Conservation (phyloP, 1,140 invertebrate species). For the Eurosta solidaginis region DNA sequence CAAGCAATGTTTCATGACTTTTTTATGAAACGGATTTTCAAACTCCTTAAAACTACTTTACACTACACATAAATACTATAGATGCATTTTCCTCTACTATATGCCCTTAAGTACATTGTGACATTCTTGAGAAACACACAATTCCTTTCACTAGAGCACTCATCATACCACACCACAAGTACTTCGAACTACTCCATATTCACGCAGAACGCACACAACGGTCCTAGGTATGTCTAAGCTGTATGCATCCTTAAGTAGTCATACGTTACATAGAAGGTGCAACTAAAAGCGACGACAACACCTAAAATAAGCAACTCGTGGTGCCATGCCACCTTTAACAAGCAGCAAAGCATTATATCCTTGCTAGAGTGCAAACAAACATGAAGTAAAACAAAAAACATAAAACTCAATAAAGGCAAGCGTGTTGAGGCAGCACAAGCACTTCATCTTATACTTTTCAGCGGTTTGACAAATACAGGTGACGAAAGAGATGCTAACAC, state of each 20-base stretch:
- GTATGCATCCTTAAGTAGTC: background rate
- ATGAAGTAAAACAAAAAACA: conserved; percentile 4
- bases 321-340: conserved; percentile 9
- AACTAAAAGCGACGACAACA: conserved; percentile 1
- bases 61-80: too few species aligned
- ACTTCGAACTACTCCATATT: background rate
- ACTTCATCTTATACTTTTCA: background rate
- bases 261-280: too few species aligned
- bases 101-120: conserved; percentile 1
- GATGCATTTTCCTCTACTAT: background rate
- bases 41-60: too few species aligned
- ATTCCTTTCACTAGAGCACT: background rate
- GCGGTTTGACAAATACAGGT: background rate
- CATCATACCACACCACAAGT: background rate
- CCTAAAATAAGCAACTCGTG: background rate
- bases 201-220: background rate
- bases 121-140: conserved; percentile 6
- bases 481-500: conserved; percentile 14
- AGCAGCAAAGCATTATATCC: background rate
- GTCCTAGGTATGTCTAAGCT: background rate
- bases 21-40: too few species aligned
- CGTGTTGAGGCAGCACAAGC: background rate
- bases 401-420: background rate
- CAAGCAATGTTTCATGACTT: too few species aligned
- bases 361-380: background rate